A percentile compares a stretch with the other conserved stretches of the same genome.
These are phyloP conservation scores for Sarcophaga peregrina DNA, from an alignment of 1,140 invertebrate genomes.

Conservation along the genomic window DNA sequence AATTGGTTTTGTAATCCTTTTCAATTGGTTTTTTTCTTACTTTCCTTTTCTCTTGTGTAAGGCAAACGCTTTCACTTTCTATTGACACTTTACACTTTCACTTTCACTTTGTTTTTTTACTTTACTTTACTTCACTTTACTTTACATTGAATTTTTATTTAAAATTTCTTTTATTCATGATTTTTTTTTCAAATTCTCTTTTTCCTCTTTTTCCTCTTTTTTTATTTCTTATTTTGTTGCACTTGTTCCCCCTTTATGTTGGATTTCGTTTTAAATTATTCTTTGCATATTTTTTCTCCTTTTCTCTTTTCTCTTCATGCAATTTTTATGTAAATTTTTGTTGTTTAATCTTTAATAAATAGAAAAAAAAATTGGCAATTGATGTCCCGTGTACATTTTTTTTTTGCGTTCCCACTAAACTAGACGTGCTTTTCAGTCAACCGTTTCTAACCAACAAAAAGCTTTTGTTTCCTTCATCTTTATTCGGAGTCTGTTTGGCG, in stretches of 20 bases:
- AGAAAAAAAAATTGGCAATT: too few species aligned
- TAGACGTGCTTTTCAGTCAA: conserved; percentile 37
- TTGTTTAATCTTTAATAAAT: conserved; percentile 11
- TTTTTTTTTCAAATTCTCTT: not conserved
- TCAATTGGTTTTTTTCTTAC: not conserved
- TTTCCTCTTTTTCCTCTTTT: not conserved
- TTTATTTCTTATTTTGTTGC: not conserved
- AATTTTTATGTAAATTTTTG: conserved; percentile 1
- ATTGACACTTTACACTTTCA: not conserved
- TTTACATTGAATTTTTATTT: conserved; percentile 23
- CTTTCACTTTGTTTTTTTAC: conserved; percentile 22
- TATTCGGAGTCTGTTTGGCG: conserved; percentile 20
- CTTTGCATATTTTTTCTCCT: too few species aligned
- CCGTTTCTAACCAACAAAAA: conserved; percentile 39
- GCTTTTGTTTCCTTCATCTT: conserved; percentile 9
- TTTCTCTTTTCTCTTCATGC: too few species aligned
- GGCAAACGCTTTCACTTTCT: conserved; percentile 17
- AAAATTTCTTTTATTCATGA: conserved; percentile 18
- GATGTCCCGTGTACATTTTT: not conserved
- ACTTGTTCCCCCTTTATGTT: too few species aligned
- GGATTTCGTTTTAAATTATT: too few species aligned
- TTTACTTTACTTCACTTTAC: not conserved
- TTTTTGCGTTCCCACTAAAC: conserved; percentile 22
- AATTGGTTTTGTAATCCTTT: not conserved
- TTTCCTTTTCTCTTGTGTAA: not conserved